Percentiles rank a stretch among this genome's conserved stretches.
These are phyloP conservation scores for Odontocolon sp. DNA, from an alignment of 2,888 invertebrate genomes.

Conservation along the genomic window DNA sequence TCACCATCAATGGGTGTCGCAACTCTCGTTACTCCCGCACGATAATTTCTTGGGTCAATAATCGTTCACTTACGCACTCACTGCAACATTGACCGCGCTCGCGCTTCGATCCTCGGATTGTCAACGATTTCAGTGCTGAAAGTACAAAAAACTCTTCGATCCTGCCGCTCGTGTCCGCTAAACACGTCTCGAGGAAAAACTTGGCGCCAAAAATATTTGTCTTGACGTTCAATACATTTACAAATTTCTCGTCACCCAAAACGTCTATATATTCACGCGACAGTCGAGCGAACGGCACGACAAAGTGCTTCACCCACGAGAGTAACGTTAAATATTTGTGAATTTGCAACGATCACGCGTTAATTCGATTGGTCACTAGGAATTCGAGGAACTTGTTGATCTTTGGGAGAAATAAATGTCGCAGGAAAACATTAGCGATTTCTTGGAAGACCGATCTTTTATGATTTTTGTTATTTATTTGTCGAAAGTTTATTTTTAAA, in stretches of 20 bases:
- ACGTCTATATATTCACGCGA: conserved; percentile 35
- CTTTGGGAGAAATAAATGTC: neutral
- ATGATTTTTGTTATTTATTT: neutral
- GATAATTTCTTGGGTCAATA: conserved; percentile 77
- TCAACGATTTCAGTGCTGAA: conserved; percentile 32
- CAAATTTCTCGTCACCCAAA: conserved; percentile 34
- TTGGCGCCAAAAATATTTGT: conserved; percentile 78
- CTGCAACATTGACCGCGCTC: neutral
- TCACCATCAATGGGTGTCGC: conserved; percentile 63
- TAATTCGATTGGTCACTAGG: conserved; percentile 54
- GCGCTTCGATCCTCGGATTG: neutral
- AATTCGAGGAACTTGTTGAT: conserved; percentile 40
- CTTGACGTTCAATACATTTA: conserved; percentile 50
- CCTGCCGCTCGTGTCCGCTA: neutral
- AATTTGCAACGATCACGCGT: conserved; percentile 53
- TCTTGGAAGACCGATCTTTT: neutral
- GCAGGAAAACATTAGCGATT: neutral
- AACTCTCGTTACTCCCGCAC: conserved; percentile 60
- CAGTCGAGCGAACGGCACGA: conserved; percentile 49
- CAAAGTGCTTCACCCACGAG: conserved; percentile 47
- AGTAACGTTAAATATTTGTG: conserved; percentile 60
- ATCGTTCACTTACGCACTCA: conserved; percentile 65
- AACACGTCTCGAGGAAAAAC: conserved; percentile 69
- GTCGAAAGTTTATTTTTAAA: neutral
- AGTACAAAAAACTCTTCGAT: neutral